Conservation (phyloP, 2,113 vertebrate genomes). For the Pelecanus crispus region DNA sequence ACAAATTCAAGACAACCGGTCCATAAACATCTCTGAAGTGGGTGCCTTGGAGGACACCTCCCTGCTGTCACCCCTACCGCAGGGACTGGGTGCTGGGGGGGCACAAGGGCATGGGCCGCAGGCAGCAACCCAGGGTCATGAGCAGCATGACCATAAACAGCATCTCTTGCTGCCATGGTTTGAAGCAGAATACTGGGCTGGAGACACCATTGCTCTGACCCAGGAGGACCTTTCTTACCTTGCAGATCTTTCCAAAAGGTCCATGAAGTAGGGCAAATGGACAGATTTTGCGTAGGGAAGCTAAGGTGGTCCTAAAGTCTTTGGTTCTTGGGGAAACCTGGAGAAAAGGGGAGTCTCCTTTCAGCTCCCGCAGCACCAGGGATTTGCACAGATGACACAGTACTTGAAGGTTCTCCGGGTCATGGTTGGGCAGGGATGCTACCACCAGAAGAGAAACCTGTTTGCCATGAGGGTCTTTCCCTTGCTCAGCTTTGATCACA, state of each 20-base stretch:
- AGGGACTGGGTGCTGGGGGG: not conserved
- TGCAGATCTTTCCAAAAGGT: not conserved
- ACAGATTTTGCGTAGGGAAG: not conserved
- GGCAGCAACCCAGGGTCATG: rapidly evolving
- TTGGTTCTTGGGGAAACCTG: not conserved
- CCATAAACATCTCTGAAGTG: not conserved
- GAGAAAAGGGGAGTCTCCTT: not conserved
- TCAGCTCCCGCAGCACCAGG: not conserved
- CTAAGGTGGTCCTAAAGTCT: not conserved
- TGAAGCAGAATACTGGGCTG: not conserved
- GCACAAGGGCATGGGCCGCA: rapidly evolving
- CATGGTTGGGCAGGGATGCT: not conserved
- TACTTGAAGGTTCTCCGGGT: not conserved
- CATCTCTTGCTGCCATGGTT: not conserved
- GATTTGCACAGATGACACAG: not conserved
- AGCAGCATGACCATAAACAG: not conserved
- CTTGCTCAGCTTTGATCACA: not conserved
- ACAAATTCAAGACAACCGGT: not conserved
- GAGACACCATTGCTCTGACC: not conserved
- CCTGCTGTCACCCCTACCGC: not conserved
- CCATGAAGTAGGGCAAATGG: not conserved
- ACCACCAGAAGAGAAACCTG: not conserved
- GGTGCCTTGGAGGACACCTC: not conserved
- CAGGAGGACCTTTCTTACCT: not conserved
- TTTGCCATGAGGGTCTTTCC: not conserved